Percentiles rank a stretch among this genome's conserved stretches.
phyloP scores from a whole-genome alignment of 30 jellyfish, hydroid and myxozoan species.

The Cassiopea andromeda region DNA sequence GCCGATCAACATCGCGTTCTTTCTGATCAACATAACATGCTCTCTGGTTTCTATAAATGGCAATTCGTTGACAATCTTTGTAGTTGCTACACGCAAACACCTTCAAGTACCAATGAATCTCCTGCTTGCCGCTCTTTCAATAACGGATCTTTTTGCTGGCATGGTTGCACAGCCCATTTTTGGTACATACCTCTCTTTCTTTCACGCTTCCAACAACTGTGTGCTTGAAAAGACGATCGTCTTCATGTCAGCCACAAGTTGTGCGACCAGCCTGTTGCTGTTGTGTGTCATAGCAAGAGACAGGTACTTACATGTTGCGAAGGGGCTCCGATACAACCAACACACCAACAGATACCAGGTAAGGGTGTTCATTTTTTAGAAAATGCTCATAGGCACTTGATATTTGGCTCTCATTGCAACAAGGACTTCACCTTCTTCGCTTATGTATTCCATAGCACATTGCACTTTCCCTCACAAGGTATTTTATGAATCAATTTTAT shows the following conservation, averaged over 20 bases:
- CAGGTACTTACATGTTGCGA: constrained; percentile 32
- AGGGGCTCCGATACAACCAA: constrained; percentile 5
- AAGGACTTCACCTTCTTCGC: too few species aligned
- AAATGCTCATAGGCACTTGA: too few species aligned
- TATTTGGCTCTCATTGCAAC: too few species aligned
- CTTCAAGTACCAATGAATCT: constrained; percentile 34
- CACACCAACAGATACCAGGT: constrained; percentile 33
- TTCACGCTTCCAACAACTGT: constrained; percentile 23
- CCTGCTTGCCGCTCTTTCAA: constrained; percentile 29
- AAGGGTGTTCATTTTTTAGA: background rate
- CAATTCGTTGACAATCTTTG: constrained; percentile 32
- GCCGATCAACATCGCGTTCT: constrained; percentile 39
- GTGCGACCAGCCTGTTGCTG: constrained; percentile 58
- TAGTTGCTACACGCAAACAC: background rate
- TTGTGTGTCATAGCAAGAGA: constrained; percentile 66
- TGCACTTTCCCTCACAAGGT: too few species aligned
- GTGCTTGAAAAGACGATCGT: constrained; percentile 49
- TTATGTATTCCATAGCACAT: too few species aligned
- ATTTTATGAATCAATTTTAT: too few species aligned
- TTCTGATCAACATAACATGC: constrained; percentile 28
- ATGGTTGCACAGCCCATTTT: constrained; percentile 51
- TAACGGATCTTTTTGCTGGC: constrained; percentile 51
- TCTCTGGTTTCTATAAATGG: constrained; percentile 22
- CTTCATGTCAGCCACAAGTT: constrained; percentile 67
- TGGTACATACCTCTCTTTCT: constrained; percentile 35